phyloP scores from a whole-genome alignment of 2,113 vertebrate species.

The Carassius auratus region DNA sequence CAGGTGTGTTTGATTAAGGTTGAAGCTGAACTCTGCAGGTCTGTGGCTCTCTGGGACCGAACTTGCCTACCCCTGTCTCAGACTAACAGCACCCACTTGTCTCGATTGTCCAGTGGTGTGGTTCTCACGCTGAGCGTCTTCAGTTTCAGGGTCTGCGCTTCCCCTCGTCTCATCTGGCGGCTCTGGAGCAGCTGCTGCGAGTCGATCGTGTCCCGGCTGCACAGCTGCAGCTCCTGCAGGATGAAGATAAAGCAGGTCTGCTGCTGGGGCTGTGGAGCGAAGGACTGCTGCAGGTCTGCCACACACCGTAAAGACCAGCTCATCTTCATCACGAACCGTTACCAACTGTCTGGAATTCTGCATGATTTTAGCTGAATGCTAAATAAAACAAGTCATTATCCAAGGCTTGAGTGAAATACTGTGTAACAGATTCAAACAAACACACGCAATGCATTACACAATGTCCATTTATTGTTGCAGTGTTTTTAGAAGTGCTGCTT shows the following conservation, averaged over 20 bases:
- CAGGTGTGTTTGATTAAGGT: no score
- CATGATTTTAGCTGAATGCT: neutral
- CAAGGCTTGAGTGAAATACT: neutral
- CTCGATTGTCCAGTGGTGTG: neutral
- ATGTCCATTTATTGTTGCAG: constrained; percentile 47
- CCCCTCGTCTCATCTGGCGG: constrained; percentile 66
- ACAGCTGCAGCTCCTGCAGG: constrained; percentile 82
- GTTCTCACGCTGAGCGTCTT: neutral
- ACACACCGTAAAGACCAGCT: neutral
- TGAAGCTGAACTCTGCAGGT: no score
- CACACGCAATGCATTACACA: constrained; percentile 25
- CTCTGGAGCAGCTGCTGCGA: constrained; percentile 80
- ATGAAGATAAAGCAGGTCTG: constrained; percentile 77
- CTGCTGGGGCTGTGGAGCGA: constrained; percentile 87
- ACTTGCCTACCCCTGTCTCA: no score
- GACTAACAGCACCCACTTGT: neutral
- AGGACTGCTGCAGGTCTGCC: constrained; percentile 78
- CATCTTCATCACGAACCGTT: neutral
- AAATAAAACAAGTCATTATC: neutral
- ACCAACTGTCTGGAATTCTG: neutral
- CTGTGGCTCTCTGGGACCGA: no score
- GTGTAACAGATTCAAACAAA: neutral
- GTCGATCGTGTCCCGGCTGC: constrained; percentile 66
- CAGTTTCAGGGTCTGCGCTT: constrained; percentile 82
- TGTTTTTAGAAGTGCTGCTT: constrained; percentile 51